Base-by-base conservation (phyloP, 2,888 invertebrate genomes). In the Coelinius sp. region DNA sequence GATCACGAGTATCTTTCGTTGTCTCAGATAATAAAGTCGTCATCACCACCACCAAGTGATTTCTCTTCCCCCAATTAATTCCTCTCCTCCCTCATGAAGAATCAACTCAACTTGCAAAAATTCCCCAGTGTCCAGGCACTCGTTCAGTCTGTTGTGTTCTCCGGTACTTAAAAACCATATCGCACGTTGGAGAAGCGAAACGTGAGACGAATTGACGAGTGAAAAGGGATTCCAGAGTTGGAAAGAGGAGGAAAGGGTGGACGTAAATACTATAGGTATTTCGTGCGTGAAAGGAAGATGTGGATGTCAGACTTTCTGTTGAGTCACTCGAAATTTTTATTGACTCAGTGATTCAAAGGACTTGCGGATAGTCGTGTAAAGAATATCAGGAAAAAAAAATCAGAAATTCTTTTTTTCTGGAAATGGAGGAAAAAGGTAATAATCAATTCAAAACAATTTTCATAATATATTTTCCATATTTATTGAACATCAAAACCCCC, bases 141-240 rank as follows among this genome's bases (percentile, higher is more conserved):
- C 69, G 69, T 44, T 49, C 67, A 68, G 27, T 56, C 56, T 49
- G 64, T 69, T 64, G 70, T 64, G 35, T 38, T 52, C 67, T 44
- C 38, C 65, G 74, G 78, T 74, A 75, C 74, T 78, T 76, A 76
- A 78, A 76, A 79, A 78, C 77, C 79, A 78, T 77, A 80, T 81
- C 80, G 78, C 79, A 80, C 77, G 73, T 75, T 67, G 75, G n/a
- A 72, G 17, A 59, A 59, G 31, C 35, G 35, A 73, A 71, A 81
- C 81, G 82, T 82, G 82, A 81, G 79, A 73, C 68, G 80, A 68
- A 79, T 82, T 74, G 76, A 27, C 35, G 20, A 35, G 31, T 59
- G 20, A 20, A 35, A 17, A 59, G 31, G 17, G 17, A 59, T 17
- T 20, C 14, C 17, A 31, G 17, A 31, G 35, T 20, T 12, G 59